Evolutionary conservation across 2,113 vertebrate genomes (phyloP).

Genomic region (Gallinago paraguaiae): DNA sequence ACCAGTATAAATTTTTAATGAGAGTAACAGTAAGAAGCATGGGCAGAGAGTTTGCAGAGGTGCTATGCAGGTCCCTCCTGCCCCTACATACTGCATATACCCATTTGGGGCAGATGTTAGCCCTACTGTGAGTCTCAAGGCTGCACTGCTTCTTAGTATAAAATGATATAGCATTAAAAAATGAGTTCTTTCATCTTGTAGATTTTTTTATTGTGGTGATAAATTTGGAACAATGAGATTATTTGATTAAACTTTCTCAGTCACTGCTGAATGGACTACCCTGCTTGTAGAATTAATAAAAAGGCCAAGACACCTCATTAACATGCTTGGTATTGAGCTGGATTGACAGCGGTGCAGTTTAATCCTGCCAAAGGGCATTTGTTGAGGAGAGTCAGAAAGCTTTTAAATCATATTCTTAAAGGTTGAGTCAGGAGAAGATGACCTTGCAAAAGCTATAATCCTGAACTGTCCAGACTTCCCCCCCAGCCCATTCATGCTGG

Average conservation of each 20-base stretch:
- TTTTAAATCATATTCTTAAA: conserved; percentile 40
- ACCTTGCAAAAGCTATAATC: conserved; percentile 17
- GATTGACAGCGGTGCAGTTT: conserved; percentile 17
- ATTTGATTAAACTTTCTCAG: conserved; percentile 54
- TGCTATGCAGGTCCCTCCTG: background rate
- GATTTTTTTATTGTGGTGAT: conserved; percentile 34
- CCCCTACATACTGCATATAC: background rate
- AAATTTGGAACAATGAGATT: conserved; percentile 53
- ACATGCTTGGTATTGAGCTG: conserved; percentile 29
- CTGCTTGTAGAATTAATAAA: conserved; percentile 58
- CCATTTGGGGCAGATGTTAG: background rate
- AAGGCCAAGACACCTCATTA: conserved; percentile 45
- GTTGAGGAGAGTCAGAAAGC: conserved; percentile 24
- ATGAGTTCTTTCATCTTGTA: background rate
- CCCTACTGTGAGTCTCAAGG: background rate
- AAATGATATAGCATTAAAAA: background rate
- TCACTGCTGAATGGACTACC: conserved; percentile 39
- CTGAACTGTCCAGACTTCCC: background rate
- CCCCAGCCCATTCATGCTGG: background rate
- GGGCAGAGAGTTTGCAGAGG: background rate
- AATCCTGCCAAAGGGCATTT: conserved; percentile 33
- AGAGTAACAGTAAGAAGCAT: background rate
- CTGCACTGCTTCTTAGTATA: background rate
- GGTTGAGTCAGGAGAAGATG: conserved; percentile 21
- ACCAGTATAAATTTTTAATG: background rate